Conservation (phyloP, 2,888 invertebrate species). For the Phaonia tiefii region DNA sequence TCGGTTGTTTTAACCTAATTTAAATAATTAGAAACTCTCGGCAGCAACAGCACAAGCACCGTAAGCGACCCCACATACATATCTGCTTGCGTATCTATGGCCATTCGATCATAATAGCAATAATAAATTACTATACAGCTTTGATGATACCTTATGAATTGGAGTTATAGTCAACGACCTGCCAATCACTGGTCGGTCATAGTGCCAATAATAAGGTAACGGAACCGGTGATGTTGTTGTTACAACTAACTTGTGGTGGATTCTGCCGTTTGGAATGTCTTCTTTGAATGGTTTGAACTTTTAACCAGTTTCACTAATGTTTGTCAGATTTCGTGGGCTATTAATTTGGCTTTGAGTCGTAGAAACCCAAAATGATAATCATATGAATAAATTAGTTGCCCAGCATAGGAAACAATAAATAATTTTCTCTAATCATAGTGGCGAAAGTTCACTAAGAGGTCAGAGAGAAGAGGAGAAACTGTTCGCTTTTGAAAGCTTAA, state of each 20-base stretch:
- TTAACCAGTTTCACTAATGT: slow-evolving; percentile 33
- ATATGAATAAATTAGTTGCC: slow-evolving; percentile 20
- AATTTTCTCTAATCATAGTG: neutral
- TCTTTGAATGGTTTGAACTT: slow-evolving; percentile 18
- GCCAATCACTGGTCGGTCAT: neutral
- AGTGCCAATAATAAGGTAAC: neutral
- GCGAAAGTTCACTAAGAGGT: slow-evolving; percentile 49
- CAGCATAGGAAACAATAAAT: slow-evolving; percentile 2
- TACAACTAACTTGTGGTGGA: neutral
- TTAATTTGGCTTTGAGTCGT: too few relatives aligned
- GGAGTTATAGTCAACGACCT: slow-evolving; percentile 43
- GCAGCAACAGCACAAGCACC: neutral
- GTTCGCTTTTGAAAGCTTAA: too few relatives aligned
- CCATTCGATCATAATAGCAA: slow-evolving; percentile 18
- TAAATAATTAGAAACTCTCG: slow-evolving; percentile 39
- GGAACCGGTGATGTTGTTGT: neutral
- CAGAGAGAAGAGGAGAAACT: slow-evolving; percentile 7
- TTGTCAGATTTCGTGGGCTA: neutral
- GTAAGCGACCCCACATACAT: too few relatives aligned
- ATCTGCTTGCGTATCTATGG: too few relatives aligned
- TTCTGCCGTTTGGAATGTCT: neutral
- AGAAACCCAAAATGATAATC: neutral
- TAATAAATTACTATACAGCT: neutral
- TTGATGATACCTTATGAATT: neutral
- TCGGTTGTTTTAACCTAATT: slow-evolving; percentile 54